Evolutionary conservation across 2,113 vertebrate genomes (phyloP), one percentile per base, ranked within the genome.

Genomic region (Agapornis roseicollis): DNA sequence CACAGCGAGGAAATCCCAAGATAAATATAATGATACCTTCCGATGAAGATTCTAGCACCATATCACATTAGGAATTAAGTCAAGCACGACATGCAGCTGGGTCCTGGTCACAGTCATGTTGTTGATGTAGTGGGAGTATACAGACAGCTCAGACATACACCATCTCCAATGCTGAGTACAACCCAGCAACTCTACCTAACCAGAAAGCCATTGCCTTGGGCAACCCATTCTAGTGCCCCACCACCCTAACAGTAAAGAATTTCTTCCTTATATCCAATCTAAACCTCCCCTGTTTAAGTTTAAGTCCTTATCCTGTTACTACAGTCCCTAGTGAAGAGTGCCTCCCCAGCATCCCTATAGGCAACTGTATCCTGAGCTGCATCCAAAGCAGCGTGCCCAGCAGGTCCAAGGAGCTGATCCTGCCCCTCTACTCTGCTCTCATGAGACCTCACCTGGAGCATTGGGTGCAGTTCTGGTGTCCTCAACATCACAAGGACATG

Each of bases 81-180:
- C 37, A 33, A 52, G 83, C 13, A 2, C 2, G 44, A 25, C 29
- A 31, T 1, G 0, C 24, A 52, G 55, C 50, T 6, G 8, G 19
- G n/a, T 13, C 11, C 55, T n/a, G 24, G 1, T 42, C 37, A 13
- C 1, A 25, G 41, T 16, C 24, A 56, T 27, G 4, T 2, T 37
- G 49, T 17, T 58, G 37, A 41, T 2, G 0, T 4, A 6, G 28
- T 7, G 4, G 27, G 29, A 46, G 37, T 8, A 44, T 1, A 31
- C 23, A 7, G 28, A 10, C 9, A 1, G 1, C 37, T 31, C 19
- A 11, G 4, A 13, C 0, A 5, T 41, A 25, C 22, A 16, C 2
- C 27, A 7, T 25, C n/a, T 44, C 46, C 65, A 28, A 5, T 1
- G 2, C 13, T 1, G 25, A 66, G 50, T 1, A 19, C 2, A 44